Evolutionary conservation across 2,113 vertebrate genomes (phyloP), one percentile per base, ranked within the genome.

Genomic region (Trochalopteron elliotii): DNA sequence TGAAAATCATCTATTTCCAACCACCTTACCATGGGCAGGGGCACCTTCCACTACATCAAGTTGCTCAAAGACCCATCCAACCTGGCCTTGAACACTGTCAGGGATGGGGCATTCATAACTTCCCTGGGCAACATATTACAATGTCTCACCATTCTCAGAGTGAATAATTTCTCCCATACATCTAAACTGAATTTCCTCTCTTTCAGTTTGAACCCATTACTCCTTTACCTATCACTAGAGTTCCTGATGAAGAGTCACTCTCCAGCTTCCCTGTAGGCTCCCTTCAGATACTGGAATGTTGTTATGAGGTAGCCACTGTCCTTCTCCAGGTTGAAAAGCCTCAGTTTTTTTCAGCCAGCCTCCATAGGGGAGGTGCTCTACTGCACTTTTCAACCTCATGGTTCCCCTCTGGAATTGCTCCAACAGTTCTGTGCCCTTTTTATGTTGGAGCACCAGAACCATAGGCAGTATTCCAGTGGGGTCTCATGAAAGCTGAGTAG

Each of bases 161-260:
- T 27, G 24, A 60, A 68, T 45, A 30, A 31, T 35, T 60, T 89
- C 44, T 45, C 12, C 22, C 11, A 65, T 9, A 57, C 11, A 59
- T 8, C 10, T 14, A 52, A 50, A 59, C 3, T 17, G 40, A 65
- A 44, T 39, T 57, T 44, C 12, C 1, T 7, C 5, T 39, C 4
- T 44, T 33, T 81, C 44, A 44, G 19, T 74, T 17, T 59, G 37
- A 59, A 28, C 12, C 23, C 19, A 30, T n/a, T 59, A 59, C 5
- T 65, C 44, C 22, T 33, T n/a, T 8, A 24, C 12, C 15, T n/a
- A 24, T 17, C 27, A n/a, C 25, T 45, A 23, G 15, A 45, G 28
- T 12, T 79, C 39, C 65, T n/a, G 28, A 47, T 15, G n/a, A 30
- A 15, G 10, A 5, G n/a, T 16, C 0, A 0, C 12, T 67, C 11